These are phyloP conservation scores for Sinocyclocheilus maitianheensis DNA, from an alignment of 2,113 vertebrate species.

Conservation along the genomic window DNA sequence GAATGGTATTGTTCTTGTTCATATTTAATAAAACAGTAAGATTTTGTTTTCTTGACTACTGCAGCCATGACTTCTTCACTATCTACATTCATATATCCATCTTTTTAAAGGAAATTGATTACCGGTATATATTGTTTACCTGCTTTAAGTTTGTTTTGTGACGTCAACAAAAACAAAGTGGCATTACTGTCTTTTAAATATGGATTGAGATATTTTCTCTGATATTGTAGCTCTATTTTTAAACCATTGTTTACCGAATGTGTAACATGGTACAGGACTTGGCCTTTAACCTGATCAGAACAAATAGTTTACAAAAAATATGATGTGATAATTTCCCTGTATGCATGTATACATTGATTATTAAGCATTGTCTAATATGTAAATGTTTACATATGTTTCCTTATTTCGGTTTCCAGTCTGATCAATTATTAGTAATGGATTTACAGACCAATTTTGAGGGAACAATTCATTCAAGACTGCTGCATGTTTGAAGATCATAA, in stretches of 20 bases:
- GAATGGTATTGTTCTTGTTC: not conserved
- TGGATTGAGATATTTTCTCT: not conserved
- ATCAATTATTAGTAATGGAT: not conserved
- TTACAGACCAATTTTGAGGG: not conserved
- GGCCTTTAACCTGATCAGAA: not conserved
- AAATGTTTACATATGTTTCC: not conserved
- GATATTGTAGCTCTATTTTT: not conserved
- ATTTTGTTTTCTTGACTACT: not conserved
- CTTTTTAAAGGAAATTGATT: not conserved
- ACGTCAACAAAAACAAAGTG: not conserved
- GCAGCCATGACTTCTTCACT: not conserved
- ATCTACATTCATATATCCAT: not conserved
- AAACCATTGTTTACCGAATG: constrained; percentile 1
- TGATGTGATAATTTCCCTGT: not conserved
- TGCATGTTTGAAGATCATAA: constrained; percentile 45
- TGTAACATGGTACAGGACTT: not conserved
- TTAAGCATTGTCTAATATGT: constrained; percentile 4
- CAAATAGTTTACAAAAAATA: not conserved
- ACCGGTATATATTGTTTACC: not conserved
- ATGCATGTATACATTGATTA: not conserved
- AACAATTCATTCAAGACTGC: constrained; percentile 39
- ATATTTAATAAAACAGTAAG: not conserved
- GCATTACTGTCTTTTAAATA: not conserved
- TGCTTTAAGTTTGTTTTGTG: not conserved
- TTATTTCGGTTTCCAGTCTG: not conserved